A percentile compares a stretch with the other conserved stretches of the same genome.
These are phyloP conservation scores for Tyria jacobaeae DNA, from an alignment of 2,888 invertebrate species.

Conservation along the genomic window DNA sequence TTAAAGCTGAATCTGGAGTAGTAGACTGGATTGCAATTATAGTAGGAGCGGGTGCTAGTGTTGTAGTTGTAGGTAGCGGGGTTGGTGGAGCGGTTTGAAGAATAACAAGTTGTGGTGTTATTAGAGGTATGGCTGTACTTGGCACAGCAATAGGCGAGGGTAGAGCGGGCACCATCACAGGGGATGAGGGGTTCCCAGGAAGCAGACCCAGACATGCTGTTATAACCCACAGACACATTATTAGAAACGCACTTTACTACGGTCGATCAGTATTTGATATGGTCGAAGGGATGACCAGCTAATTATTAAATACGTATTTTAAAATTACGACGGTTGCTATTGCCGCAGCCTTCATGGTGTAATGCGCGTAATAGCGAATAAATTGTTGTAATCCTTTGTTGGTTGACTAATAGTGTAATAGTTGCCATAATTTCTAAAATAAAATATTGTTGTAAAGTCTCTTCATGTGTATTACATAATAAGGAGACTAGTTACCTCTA, in stretches of 20 bases:
- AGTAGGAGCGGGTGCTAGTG: constrained; percentile 31
- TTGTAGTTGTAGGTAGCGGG: constrained; percentile 22
- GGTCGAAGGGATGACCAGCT: constrained; percentile 61
- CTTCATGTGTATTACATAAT: constrained; percentile 29
- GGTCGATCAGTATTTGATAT: constrained; percentile 47
- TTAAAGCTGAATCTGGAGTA: constrained; percentile 37
- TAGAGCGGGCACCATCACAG: constrained; percentile 70
- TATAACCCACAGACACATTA: constrained; percentile 83
- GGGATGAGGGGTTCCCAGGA: constrained; percentile 68
- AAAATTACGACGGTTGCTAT: constrained; percentile 74
- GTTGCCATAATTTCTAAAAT: constrained; percentile 51
- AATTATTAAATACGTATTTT: constrained; percentile 79
- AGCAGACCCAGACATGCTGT: constrained; percentile 81
- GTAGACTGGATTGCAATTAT: constrained; percentile 42
- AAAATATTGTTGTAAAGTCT: constrained; percentile 49
- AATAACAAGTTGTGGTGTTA: constrained; percentile 38
- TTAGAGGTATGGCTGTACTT: constrained; percentile 54
- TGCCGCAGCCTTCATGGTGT: constrained; percentile 84
- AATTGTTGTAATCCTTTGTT: constrained; percentile 78
- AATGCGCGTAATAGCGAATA: constrained; percentile 76
- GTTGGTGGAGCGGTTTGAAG: constrained; percentile 28
- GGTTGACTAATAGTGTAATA: constrained; percentile 61
- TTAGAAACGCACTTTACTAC: constrained; percentile 32
- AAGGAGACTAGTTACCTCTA: not conserved
- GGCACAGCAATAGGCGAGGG: constrained; percentile 75